Conservation (phyloP, 1,140 invertebrate genomes). For the Pseudomyrmex flavicornis region DNA sequence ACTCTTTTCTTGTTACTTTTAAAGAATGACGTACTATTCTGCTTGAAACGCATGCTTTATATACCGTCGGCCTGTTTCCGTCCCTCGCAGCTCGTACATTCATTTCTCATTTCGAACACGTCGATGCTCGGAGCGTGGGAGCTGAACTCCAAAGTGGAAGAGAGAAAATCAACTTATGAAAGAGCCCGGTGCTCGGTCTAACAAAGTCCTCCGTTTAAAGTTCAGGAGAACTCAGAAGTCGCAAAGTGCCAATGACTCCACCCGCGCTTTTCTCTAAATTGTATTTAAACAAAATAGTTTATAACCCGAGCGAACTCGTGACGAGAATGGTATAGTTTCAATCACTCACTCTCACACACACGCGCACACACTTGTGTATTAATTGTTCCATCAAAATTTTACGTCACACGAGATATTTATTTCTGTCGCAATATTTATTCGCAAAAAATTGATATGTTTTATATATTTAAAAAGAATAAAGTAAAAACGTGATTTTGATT, state of each 20-base stretch:
- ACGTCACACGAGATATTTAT: too few species aligned
- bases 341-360: background rate
- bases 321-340: constrained; percentile 20
- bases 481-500: too few species aligned
- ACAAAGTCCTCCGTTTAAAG: constrained; percentile 60
- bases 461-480: too few species aligned
- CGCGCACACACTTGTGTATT: too few species aligned
- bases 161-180: constrained; percentile 68
- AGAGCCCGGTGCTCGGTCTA: constrained; percentile 60
- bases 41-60: constrained; percentile 50
- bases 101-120: constrained; percentile 77
- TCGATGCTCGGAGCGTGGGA: constrained; percentile 64
- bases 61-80: constrained; percentile 54
- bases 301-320: constrained; percentile 24
- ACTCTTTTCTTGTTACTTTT: constrained; percentile 59
- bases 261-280: constrained; percentile 26
- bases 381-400: too few species aligned
- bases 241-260: constrained; percentile 50
- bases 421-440: too few species aligned
- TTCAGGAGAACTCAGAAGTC: constrained; percentile 43
- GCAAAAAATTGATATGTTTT: too few species aligned
- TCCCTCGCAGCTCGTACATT: constrained; percentile 71
- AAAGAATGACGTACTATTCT: constrained; percentile 56
- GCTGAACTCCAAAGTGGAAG: constrained; percentile 63
- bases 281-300: constrained; percentile 58